Percentiles rank a stretch among this genome's conserved stretches.
phyloP scores from a whole-genome alignment of 2,888 invertebrate species.

The Tineola bisselliella region DNA sequence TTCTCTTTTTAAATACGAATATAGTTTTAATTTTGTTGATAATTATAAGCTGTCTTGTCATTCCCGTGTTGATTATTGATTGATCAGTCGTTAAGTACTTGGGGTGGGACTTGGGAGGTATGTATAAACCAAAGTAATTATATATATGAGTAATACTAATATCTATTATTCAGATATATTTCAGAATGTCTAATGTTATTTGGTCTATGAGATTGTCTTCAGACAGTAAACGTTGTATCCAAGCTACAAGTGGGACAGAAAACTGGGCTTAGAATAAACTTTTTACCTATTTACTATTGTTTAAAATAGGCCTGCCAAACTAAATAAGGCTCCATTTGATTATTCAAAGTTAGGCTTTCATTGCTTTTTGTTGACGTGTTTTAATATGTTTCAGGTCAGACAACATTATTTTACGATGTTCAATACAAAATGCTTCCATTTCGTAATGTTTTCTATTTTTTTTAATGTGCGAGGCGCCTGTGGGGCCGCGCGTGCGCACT shows the following conservation, averaged over 20 bases:
- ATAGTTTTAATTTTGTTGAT: not conserved
- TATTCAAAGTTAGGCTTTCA: not conserved
- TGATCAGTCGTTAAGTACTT: not conserved
- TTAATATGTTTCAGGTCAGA: slow-evolving; percentile 28
- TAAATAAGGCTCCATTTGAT: not conserved
- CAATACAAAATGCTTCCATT: slow-evolving; percentile 27
- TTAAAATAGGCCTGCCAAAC: too few relatives aligned
- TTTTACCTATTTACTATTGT: too few relatives aligned
- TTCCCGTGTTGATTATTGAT: not conserved
- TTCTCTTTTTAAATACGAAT: not conserved
- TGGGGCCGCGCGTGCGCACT: slow-evolving; percentile 62
- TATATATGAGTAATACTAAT: too few relatives aligned
- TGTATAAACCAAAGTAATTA: too few relatives aligned
- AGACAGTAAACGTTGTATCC: too few relatives aligned
- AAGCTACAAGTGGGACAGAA: too few relatives aligned
- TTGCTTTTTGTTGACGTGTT: slow-evolving; percentile 20
- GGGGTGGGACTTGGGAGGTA: not conserved
- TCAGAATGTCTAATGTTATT: too few relatives aligned
- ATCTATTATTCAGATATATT: too few relatives aligned
- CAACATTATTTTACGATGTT: slow-evolving; percentile 42
- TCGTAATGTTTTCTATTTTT: slow-evolving; percentile 29
- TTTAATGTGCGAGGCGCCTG: slow-evolving; percentile 28
- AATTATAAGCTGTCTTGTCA: not conserved
- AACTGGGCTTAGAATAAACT: too few relatives aligned
- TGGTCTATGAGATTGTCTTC: too few relatives aligned